Conservation (phyloP, 2,888 invertebrate genomes). For the Saturnia pavonia region DNA sequence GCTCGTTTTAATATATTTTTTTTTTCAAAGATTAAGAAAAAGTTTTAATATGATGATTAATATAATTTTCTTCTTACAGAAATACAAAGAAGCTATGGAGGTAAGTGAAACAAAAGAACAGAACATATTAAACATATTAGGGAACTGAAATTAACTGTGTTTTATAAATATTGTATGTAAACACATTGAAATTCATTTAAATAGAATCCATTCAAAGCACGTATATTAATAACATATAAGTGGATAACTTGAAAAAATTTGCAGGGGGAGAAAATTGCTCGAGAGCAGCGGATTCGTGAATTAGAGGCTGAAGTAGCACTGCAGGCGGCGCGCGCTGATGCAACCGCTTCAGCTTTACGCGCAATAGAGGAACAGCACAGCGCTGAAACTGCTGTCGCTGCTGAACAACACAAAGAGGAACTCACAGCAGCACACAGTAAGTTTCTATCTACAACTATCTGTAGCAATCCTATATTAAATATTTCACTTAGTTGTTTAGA, state of each 20-base stretch:
- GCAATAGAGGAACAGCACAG: constrained; percentile 63
- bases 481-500: not conserved
- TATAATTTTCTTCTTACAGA: constrained; percentile 55
- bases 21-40: not conserved
- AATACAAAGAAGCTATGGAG: constrained; percentile 77
- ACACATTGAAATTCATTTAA: not conserved
- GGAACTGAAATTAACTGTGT: too few species aligned
- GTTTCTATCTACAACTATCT: constrained; percentile 23
- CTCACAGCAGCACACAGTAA: constrained; percentile 73
- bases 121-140: too few species aligned
- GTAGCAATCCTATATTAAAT: not conserved
- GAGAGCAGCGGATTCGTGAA: constrained; percentile 77
- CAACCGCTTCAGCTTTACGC: constrained; percentile 60
- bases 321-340: constrained; percentile 62
- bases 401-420: constrained; percentile 72
- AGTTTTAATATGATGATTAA: not conserved
- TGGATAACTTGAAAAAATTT: not conserved
- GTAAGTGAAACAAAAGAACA: constrained; percentile 51
- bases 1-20: too few species aligned
- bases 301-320: constrained; percentile 67
- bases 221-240: not conserved
- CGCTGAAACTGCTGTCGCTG: constrained; percentile 52
- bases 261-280: constrained; percentile 66
- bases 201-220: not conserved
- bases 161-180: not conserved